Evolutionary conservation across 2,113 vertebrate genomes (phyloP), one percentile per base, ranked within the genome.

Genomic region (Girardinichthys multiradiatus): DNA sequence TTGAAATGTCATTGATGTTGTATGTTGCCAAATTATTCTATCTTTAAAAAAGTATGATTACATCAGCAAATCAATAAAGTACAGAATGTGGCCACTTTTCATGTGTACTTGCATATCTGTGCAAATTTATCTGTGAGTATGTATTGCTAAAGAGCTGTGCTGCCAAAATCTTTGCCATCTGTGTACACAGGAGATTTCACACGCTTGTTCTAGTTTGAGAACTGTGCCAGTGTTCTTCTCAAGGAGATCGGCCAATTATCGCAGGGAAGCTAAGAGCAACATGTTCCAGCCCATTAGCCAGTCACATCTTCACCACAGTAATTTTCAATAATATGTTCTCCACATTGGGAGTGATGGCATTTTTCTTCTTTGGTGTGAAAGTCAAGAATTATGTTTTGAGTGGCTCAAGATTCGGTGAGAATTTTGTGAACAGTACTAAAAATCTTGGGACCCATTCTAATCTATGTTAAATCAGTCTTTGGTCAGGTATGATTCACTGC

Each of bases 141-240:
- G 74, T 70, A 72, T 83, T 79, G 48, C 86, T 75, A 84, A 85
- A 89, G 82, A 90, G 86, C 88, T 86, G 86, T 74, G 81, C 86
- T 71, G 86, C 86, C 88, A 90, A 90, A 91, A 88, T 81, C 66
- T 37, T 72, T 74, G 85, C 92, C 90, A 93, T 93, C 92, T 93
- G 90, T 89, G 86, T 82, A 86, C 90, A 86, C 88, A n/a, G 88
- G 88, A 86, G 90, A 84, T 81, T 87, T 92, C 88, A 83, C 90
- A 88, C 89, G 84, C 88, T 57, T 73, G 85, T 72, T 81, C 91
- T 4, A 81, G 77, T 89, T 81, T 72, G 78, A 80, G 78, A 78
- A 74, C 80, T 42, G 74, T 86, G 90, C 88, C 89, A 89, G 84
- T 76, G 59, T 89, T 84, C 81, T 79, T 86, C 74, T 74, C 30